Evolutionary conservation across 2,888 invertebrate genomes (phyloP).

Genomic region (Caenorhabditis virilis): DNA sequence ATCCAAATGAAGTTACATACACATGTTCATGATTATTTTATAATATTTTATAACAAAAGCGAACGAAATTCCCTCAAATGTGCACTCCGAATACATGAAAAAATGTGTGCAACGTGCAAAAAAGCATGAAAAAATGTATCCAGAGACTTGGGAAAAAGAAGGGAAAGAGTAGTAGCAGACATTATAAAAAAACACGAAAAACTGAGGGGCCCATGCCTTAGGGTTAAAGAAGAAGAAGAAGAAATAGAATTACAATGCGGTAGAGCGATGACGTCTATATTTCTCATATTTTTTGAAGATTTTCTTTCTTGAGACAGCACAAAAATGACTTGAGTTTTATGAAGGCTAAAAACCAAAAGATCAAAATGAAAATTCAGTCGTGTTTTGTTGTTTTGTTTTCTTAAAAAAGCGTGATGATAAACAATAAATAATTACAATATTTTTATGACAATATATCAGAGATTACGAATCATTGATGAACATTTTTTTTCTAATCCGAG

Average conservation of each 20-base stretch:
- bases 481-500: too few species aligned
- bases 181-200: too few species aligned
- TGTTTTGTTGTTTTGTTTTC: neutral
- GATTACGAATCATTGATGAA: too few species aligned
- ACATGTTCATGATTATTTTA: neutral
- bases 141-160: too few species aligned
- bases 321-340: too few species aligned
- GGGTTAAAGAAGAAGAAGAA: neutral
- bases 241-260: neutral
- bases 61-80: neutral
- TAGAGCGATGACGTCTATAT: too few species aligned
- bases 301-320: neutral
- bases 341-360: neutral
- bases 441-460: too few species aligned
- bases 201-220: too few species aligned
- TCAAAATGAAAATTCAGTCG: neutral
- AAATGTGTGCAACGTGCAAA: conserved; percentile 26
- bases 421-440: too few species aligned
- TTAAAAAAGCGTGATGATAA: neutral
- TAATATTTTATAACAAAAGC: neutral
- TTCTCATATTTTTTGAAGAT: conserved; percentile 3
- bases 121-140: too few species aligned
- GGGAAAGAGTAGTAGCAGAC: conserved; percentile 8
- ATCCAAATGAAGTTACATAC: neutral
- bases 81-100: conserved; percentile 1